These are phyloP conservation scores for Callithrix jacchus DNA, from an alignment of 2,113 vertebrate genomes.

Conservation along the genomic window DNA sequence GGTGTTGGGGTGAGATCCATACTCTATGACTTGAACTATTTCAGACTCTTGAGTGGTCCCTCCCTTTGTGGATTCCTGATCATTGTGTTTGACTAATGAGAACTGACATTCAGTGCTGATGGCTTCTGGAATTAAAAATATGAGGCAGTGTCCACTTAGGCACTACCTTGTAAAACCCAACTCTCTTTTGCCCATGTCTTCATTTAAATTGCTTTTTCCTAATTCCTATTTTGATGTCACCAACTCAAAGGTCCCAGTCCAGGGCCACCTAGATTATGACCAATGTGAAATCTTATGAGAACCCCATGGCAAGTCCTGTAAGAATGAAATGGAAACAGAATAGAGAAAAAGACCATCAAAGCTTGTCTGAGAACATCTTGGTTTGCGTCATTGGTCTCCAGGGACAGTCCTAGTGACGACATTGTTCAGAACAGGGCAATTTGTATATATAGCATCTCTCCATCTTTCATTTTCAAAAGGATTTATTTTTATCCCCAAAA, in stretches of 20 bases:
- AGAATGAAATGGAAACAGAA: not conserved
- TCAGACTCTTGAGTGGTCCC: not conserved
- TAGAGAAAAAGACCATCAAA: not conserved
- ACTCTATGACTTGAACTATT: not conserved
- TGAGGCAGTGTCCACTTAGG: not conserved
- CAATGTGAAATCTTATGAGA: not conserved
- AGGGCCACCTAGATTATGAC: not conserved
- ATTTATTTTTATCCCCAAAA: slow-evolving; percentile 73
- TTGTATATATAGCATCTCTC: slow-evolving; percentile 47
- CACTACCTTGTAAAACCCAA: not conserved
- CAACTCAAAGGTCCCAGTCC: not conserved
- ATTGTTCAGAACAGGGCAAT: slow-evolving; percentile 55
- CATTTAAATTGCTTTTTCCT: not conserved
- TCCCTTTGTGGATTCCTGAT: not conserved
- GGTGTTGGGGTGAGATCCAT: not conserved
- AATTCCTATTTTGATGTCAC: not conserved
- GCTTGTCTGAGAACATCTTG: slow-evolving; percentile 52
- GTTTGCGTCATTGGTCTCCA: slow-evolving; percentile 52
- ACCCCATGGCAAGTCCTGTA: not conserved
- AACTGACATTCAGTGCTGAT: not conserved
- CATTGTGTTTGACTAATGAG: not conserved
- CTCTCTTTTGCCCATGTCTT: not conserved
- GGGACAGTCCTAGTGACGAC: not conserved
- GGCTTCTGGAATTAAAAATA: not conserved
- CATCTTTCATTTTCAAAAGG: slow-evolving; percentile 71